These are phyloP conservation scores for Cryptotis parvus DNA, from an alignment of 2,113 vertebrate species.

Conservation along the genomic window DNA sequence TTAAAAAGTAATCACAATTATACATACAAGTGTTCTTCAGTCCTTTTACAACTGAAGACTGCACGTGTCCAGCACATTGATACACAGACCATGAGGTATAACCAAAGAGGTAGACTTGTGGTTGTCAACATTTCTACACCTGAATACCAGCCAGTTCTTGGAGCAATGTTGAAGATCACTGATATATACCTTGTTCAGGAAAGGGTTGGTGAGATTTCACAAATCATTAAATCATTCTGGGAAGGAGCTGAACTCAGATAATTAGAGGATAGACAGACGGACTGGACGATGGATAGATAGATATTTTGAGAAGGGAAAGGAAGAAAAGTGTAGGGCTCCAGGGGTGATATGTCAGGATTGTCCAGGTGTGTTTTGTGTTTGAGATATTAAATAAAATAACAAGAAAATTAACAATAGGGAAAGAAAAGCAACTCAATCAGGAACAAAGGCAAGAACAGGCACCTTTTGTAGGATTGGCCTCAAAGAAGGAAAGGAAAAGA, in stretches of 20 bases:
- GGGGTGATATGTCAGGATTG: not conserved
- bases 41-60: too few relatives aligned
- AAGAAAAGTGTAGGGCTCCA: not conserved
- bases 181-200: not conserved
- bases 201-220: not conserved
- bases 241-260: not conserved
- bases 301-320: not conserved
- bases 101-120: too few relatives aligned
- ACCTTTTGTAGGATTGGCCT: not conserved
- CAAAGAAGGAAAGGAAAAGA: not conserved
- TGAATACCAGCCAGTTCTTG: too few relatives aligned
- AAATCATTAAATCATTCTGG: not conserved
- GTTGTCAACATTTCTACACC: too few relatives aligned
- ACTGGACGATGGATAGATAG: not conserved
- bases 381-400: not conserved
- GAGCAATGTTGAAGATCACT: too few relatives aligned
- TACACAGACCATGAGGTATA: too few relatives aligned
- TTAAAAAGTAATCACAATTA: slow-evolving; percentile 6
- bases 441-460: not conserved
- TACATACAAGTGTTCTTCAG: too few relatives aligned
- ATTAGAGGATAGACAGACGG: too few relatives aligned
- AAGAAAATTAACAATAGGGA: not conserved
- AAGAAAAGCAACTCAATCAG: not conserved
- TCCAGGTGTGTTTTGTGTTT: not conserved
- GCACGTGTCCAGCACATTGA: too few relatives aligned